These are phyloP conservation scores for Drosophila mimetica DNA, from an alignment of 2,888 invertebrate genomes.

Conservation along the genomic window DNA sequence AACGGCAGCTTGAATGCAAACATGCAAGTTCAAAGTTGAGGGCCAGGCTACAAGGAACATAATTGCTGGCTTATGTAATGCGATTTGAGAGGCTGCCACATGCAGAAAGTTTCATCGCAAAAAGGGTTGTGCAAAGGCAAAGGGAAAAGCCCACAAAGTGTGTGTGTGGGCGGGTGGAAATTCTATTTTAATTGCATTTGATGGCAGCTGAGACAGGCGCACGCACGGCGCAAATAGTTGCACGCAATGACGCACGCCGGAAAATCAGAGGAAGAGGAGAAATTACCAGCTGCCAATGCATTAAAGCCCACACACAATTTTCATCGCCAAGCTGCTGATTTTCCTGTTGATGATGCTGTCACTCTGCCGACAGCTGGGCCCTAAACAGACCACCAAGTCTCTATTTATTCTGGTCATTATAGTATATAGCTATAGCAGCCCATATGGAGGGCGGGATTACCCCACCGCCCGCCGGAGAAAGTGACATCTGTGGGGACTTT, in stretches of 20 bases:
- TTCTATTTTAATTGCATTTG: constrained; percentile 40
- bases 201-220: constrained; percentile 12
- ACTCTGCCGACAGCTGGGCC: constrained; percentile 3
- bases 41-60: constrained; percentile 28
- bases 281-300: neutral
- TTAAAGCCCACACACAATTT: neutral
- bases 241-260: constrained; percentile 49
- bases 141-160: neutral
- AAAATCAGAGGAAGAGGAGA: neutral
- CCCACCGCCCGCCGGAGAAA: neutral
- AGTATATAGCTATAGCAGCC: constrained; percentile 6
- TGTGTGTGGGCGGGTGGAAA: constrained; percentile 16
- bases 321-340: constrained; percentile 1
- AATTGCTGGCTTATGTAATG: constrained; percentile 56
- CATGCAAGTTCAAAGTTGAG: constrained; percentile 47
- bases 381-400: constrained; percentile 5
- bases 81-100: constrained; percentile 33
- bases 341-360: constrained; percentile 25
- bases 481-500: constrained; percentile 21
- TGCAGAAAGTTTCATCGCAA: constrained; percentile 27
- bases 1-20: constrained; percentile 22
- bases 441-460: constrained; percentile 4
- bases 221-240: constrained; percentile 34
- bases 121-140: constrained; percentile 10
- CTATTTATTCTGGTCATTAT: constrained; percentile 1